Base-by-base conservation (phyloP, 2,797 vertebrate species). In the Pseudochromis fuscus region DNA sequence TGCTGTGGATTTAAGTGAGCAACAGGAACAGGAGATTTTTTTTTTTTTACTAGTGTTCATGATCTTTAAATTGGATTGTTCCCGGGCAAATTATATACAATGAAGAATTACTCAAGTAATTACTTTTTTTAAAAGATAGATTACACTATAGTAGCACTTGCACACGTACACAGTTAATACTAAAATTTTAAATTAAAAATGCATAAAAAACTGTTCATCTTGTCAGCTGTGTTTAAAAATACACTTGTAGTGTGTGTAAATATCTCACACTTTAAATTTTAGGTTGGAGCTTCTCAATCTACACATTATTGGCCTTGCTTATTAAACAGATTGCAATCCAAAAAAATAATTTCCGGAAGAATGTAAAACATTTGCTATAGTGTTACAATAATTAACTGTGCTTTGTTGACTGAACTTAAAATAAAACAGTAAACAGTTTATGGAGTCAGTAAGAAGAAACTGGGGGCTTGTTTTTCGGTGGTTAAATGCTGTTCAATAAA, bases 1-100 rank as follows among this genome's bases (percentile, higher is more conserved):
- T 49, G 42, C 53, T 30, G 27, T 58, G 37, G 24, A 58, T 28
- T 44, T n/a, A 62, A 49, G 23, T 35, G 1, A 74, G 15, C 72
- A 21, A 30, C 50, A 52, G 60, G n/a, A 70, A 77, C 25, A 66
- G 13, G 18, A 52, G 1, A 21, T 6, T 12, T 21, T 27, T 19
- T 27, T 19, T 27, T 37, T 15, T 4, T 13, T 16, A 15, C 12
- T 8, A 37, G 12, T 15, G 35, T 37, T 37, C 5, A 3, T 37
- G 35, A 44, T 44, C 10, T 44, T 8, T 11, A 3, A 44, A 4
- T 44, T 21, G 19, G 7, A 42, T 42, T 6, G 38, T 7, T 40
- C 15, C 38, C 7, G 6, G 18, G 7, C 7, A 19, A 9, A 21
- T 11, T 21, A 19, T 7, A 10, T 11, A 10, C n/a, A 44, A 19